Base-by-base conservation (phyloP, 2,888 invertebrate genomes). In the Ectemnius continuus region DNA sequence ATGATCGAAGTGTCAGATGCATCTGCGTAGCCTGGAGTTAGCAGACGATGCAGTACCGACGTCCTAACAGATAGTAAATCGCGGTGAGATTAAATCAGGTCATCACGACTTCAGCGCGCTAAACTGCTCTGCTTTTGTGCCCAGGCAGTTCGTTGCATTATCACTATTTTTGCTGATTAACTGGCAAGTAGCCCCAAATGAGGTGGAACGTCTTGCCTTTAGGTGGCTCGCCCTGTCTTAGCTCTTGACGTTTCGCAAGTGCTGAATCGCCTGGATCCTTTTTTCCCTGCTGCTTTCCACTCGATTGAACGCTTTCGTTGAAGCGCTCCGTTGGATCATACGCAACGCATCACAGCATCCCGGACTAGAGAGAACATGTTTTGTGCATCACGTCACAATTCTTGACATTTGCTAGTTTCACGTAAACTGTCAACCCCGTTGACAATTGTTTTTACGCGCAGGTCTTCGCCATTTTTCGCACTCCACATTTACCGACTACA, bases 201-300 rank as follows among this genome's bases (percentile, higher is more conserved):
- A 62, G 65, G 60, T 73, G 66, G 66, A 64, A 71, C 73, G 66
- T 64, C 83, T 85, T 83, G 82, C 85, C 83, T 85, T 79, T 82
- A 75, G 78, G 79, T 83, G 78, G 74, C 76, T 69, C 73, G 80
- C 81, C 76, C 70, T 78, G 83, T 81, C 73, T 62, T 76, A 76
- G 73, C 76, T 73, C 82, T 75, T 85, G 87, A 88, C 83, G 84
- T 85, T 88, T 87, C 84, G 82, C 85, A 86, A 88, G 84, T 82
- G 83, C 82, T 79, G 75, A 65, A 59, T 70, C 65, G 61, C 65
- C 68, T 62, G 58, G 58, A 66, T 73, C 62, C 68, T 26, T 60
- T 70, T 67, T 63, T 70, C 36, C 45, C 47, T 64, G 73, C 68
- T 67, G 59, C 23, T 74, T 70, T 67, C 58, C 73, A 62, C 62